Evolutionary conservation across 2,113 vertebrate genomes (phyloP), one percentile per base, ranked within the genome.

Genomic region (Zosterops hypoxanthus): DNA sequence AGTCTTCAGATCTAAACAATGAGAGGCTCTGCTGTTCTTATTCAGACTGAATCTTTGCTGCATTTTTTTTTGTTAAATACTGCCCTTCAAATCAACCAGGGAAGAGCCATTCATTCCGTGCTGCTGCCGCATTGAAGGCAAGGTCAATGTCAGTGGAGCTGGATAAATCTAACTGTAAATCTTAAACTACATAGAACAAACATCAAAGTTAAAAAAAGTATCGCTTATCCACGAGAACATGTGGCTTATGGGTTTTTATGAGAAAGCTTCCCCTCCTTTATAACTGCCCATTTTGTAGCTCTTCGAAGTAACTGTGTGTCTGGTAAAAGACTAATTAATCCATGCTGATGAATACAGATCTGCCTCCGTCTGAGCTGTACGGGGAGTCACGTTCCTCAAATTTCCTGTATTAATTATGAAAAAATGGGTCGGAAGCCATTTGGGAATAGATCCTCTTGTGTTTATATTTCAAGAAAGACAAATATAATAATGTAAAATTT

Each of bases 361-460:
- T 94, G 71, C 50, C 57, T 95, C 84, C 88, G 70, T 92, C 73
- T 94, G 86, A 94, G 69, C 80, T 75, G 82, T 23, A 91, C 23
- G 39, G 81, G 81, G 85, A 97, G 84, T 90, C 82, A 91, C 49
- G 26, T 95, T 96, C 86, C 82, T 86, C 42, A 6, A 91, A 95
- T 96, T 96, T 97, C 92, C 95, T 94, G 36, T 94, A 94, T 95
- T 97, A 95, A 96, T 97, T 96, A 95, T 71, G 75, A 64, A 95
- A 95, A 96, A 97, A 93, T 91, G 64, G 78, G 75, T 94, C 80
- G 13, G 93, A 92, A 95, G 92, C 75, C 94, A 93, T 97, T 93
- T 88, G 91, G 92, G 95, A 97, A 82, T 82, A 95, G 90, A 88
- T 88, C 68, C 81, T 92, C 86, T 92, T 59, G 57, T 95, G 88